These are phyloP conservation scores for Hyaena hyaena DNA, from an alignment of 2,113 vertebrate genomes.

Conservation along the genomic window DNA sequence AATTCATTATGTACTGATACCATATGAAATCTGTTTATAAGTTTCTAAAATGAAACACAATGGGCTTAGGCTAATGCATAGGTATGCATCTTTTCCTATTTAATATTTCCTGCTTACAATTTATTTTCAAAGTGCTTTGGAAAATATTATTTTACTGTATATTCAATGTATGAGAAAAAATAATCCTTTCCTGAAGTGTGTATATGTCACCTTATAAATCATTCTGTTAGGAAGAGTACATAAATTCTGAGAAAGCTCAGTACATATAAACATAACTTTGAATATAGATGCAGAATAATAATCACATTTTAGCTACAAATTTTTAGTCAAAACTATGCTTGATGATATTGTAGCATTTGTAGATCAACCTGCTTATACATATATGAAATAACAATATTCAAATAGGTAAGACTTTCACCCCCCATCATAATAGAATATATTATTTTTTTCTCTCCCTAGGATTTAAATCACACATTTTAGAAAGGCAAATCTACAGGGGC, in stretches of 20 bases:
- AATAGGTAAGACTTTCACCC: not conserved
- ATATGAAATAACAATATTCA: slow-evolving; percentile 18
- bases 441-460: not conserved
- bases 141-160: slow-evolving; percentile 34
- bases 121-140: slow-evolving; percentile 34
- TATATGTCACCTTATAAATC: slow-evolving; percentile 52
- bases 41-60: slow-evolving; percentile 26
- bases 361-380: not conserved
- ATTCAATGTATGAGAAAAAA: slow-evolving; percentile 33
- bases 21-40: slow-evolving; percentile 21
- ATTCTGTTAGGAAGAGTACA: slow-evolving; percentile 30
- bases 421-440: not conserved
- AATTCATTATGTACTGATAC: slow-evolving; percentile 24
- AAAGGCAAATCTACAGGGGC: not conserved
- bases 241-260: not conserved
- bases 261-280: slow-evolving; percentile 44
- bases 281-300: slow-evolving; percentile 52
- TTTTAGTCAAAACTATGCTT: slow-evolving; percentile 27
- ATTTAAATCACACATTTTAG: not conserved
- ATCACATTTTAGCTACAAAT: not conserved
- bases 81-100: not conserved
- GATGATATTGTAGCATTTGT: not conserved
- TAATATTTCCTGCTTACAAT: slow-evolving; percentile 51
- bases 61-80: not conserved
- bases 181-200: slow-evolving; percentile 19